Evolutionary conservation across 2,797 vertebrate species (phyloP), one percentile per base, ranked within the genome.

Genomic region (Bradypodion ventrale): DNA sequence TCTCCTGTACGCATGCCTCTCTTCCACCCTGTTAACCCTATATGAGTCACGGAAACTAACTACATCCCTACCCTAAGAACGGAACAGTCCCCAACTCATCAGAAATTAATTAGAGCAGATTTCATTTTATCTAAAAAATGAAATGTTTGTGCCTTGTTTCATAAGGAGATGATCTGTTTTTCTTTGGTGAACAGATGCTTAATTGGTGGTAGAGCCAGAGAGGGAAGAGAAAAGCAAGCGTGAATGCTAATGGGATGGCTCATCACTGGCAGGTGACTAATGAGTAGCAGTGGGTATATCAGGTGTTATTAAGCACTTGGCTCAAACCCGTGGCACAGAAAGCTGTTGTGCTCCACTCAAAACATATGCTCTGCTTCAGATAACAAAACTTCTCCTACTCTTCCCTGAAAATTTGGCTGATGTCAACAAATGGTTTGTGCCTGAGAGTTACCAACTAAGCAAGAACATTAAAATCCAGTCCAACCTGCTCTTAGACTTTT

Each of bases 301-400:
- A 93, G 90, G 90, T 91, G 89, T 93, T 93, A 92, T 89, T 91
- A 94, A 92, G 84, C 88, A 65, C 74, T 94, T 94, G 93, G 93
- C 89, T 90, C 78, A 78, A 88, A 74, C 83, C 74, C 59, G 9
- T 74, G 88, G 75, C 65, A 44, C 76, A 74, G 80, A 90, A 92
- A 92, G 85, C 92, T 93, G 91, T 92, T 92, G 83, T 87, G 83
- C 27, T 82, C 90, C 25, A 44, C 0, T 0, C 3, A 78, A 83
- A 85, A 75, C 92, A 93, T 92, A 92, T 92, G 92, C 65, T 91
- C 70, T 81, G 52, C 65, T 91, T 89, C 85, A 85, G 70, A 82
- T 75, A 83, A 0, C 5, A 84, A 13, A 86, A 85, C 65, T 89
- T 69, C 74, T 62, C 73, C 21, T 4, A 44, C 69, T 68, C 29